Conservation (phyloP, 1,140 invertebrate genomes). For the Belonocnema kinseyi region DNA sequence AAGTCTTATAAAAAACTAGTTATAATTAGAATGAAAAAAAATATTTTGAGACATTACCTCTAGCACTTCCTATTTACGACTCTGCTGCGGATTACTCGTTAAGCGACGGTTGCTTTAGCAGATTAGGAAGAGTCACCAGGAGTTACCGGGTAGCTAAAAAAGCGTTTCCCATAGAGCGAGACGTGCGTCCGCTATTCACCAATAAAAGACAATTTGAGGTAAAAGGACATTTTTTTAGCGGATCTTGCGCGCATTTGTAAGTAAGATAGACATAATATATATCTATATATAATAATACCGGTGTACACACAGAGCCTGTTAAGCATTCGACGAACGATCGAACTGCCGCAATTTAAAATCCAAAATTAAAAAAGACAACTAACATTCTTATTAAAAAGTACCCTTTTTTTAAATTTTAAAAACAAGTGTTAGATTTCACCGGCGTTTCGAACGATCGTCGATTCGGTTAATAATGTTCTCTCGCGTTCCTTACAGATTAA, state of each 20-base stretch:
- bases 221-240: conserved; percentile 14
- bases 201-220: conserved; percentile 36
- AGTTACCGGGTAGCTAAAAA: conserved; percentile 60
- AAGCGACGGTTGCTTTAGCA: conserved; percentile 21
- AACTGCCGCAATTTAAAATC: conserved; percentile 51
- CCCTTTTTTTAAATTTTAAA: conserved; percentile 17
- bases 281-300: conserved; percentile 57
- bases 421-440: conserved; percentile 44
- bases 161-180: conserved; percentile 59
- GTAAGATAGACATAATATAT: conserved; percentile 40
- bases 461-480: conserved; percentile 67
- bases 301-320: conserved; percentile 71
- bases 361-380: conserved; percentile 13
- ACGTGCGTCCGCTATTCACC: conserved; percentile 61
- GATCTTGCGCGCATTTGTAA: conserved; percentile 14
- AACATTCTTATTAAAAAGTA: conserved; percentile 32
- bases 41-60: conserved; percentile 25
- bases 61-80: conserved; percentile 28
- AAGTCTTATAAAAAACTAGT: background rate
- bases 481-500: conserved; percentile 59
- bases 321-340: conserved; percentile 70
- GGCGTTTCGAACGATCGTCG: conserved; percentile 62
- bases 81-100: conserved; percentile 27
- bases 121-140: conserved; percentile 48
- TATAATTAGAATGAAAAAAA: conserved; percentile 8